Conservation (phyloP, 1,140 invertebrate genomes). For the Acromyrmex heyeri region DNA sequence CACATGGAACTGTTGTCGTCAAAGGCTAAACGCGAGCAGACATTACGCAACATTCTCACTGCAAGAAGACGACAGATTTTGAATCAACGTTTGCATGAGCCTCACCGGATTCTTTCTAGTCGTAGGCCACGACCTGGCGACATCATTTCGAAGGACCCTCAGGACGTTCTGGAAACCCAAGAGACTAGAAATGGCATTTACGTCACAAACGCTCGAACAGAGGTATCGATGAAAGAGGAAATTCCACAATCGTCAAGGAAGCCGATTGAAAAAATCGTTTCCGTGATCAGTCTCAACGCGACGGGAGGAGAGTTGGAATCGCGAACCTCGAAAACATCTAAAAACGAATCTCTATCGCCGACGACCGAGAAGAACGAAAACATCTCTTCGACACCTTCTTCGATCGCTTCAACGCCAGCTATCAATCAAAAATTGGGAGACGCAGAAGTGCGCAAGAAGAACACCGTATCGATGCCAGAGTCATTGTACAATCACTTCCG, state of each 20-base stretch:
- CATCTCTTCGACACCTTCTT: background rate
- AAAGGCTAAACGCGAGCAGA: conserved; percentile 80
- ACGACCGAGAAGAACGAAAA: conserved; percentile 44
- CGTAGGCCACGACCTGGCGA: conserved; percentile 40
- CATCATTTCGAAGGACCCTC: conserved; percentile 54
- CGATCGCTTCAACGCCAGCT: conserved; percentile 1
- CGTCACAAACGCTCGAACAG: conserved; percentile 65
- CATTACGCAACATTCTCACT: conserved; percentile 77
- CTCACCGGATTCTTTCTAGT: conserved; percentile 35
- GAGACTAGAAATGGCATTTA: conserved; percentile 79
- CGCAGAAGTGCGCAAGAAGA: conserved; percentile 78
- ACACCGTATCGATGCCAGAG: conserved; percentile 87
- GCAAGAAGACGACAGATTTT: conserved; percentile 77
- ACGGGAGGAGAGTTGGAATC: background rate
- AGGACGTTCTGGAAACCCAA: conserved; percentile 79
- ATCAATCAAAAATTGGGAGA: conserved; percentile 69
- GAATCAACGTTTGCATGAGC: conserved; percentile 53
- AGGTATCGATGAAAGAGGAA: conserved; percentile 26
- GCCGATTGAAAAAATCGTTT: background rate
- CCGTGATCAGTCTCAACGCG: conserved; percentile 2
- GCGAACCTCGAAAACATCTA: background rate
- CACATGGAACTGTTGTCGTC: conserved; percentile 75
- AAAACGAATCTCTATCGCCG: conserved; percentile 25
- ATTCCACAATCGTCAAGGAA: conserved; percentile 6
- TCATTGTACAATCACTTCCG: conserved; percentile 89